phyloP scores from a whole-genome alignment of 2,888 invertebrate species.

The Pristionchus japonicus region DNA sequence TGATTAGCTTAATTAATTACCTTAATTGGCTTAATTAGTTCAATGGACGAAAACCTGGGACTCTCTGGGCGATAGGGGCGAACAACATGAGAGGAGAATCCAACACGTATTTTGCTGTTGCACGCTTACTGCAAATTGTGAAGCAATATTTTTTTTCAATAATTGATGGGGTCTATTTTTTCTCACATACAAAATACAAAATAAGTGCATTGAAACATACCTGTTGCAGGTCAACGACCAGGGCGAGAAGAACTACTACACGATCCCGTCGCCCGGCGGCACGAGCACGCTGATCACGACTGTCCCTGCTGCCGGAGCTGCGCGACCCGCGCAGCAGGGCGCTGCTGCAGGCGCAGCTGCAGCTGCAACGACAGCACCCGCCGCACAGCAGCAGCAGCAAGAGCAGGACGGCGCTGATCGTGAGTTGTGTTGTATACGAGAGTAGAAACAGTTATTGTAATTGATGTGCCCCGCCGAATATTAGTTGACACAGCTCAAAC shows the following conservation, averaged over 20 bases:
- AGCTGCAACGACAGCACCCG: not conserved
- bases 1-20: not conserved
- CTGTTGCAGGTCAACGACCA: constrained; percentile 24
- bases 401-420: not conserved
- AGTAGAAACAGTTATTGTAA: no score
- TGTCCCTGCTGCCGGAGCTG: not conserved
- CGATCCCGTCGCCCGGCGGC: constrained; percentile 22
- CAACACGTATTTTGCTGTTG: no score
- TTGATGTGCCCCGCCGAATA: no score
- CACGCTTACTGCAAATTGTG: no score
- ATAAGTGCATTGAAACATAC: not conserved
- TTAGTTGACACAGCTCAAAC: no score
- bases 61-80: no score
- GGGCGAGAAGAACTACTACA: constrained; percentile 46
- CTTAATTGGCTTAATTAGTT: not conserved
- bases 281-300: constrained; percentile 34
- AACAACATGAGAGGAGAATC: no score
- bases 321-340: not conserved
- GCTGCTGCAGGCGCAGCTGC: not conserved
- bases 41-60: no score
- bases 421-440: no score
- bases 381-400: not conserved
- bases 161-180: not conserved
- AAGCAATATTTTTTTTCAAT: not conserved
- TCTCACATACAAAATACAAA: not conserved